Evolutionary conservation across 53 echinoderm and acorn worm genomes (phyloP).

Genomic region (Glandiceps talaboti): DNA sequence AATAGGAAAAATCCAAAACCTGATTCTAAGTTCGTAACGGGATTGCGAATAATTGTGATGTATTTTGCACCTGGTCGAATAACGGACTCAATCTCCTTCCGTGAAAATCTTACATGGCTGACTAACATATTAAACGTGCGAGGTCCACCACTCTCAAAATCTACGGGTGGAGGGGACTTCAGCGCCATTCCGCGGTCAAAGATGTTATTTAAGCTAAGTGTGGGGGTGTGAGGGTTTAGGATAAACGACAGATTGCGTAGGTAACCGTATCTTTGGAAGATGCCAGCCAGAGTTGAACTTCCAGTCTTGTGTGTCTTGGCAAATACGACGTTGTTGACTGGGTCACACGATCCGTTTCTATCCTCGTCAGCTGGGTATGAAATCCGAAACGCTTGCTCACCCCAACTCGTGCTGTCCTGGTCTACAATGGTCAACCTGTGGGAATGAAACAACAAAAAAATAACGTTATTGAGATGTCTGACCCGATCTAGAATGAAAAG

Average conservation of each 20-base stretch:
- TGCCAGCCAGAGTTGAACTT: not conserved
- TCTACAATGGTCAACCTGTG: not conserved
- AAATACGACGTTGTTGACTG: not conserved
- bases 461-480: too few relatives aligned
- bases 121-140: slow-evolving; percentile 20
- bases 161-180: not conserved
- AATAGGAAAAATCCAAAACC: slow-evolving; percentile 32
- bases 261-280: not conserved
- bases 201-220: not conserved
- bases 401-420: not conserved
- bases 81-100: slow-evolving; percentile 18
- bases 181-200: not conserved
- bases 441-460: too few relatives aligned
- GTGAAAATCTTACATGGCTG: slow-evolving; percentile 24
- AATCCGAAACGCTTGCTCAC: not conserved
- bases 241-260: not conserved
- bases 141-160: not conserved
- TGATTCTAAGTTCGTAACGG: slow-evolving; percentile 34
- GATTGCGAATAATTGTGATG: slow-evolving; percentile 38
- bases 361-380: not conserved
- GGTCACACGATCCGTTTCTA: not conserved
- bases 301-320: not conserved
- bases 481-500: too few relatives aligned
- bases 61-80: slow-evolving; percentile 23
- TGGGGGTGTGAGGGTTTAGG: not conserved